phyloP scores from a whole-genome alignment of 2,113 vertebrate species.

The Athene cunicularia region DNA sequence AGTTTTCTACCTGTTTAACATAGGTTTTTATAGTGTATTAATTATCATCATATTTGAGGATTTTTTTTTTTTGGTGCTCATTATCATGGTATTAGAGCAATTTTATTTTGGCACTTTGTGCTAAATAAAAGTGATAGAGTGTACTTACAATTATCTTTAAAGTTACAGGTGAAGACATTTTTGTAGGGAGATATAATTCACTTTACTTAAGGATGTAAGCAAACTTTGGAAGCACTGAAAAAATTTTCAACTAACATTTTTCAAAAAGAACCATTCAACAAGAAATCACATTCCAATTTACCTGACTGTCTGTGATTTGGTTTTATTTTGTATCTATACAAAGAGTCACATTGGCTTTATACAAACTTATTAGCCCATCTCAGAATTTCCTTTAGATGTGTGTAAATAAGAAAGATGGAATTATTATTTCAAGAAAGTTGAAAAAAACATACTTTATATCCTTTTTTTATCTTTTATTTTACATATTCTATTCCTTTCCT shows the following conservation, averaged over 20 bases:
- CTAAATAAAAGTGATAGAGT: background rate
- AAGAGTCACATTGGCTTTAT: background rate
- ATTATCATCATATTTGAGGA: background rate
- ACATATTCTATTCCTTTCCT: background rate
- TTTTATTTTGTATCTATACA: background rate
- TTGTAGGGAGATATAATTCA: background rate
- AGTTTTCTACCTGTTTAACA: background rate
- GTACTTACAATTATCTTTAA: background rate
- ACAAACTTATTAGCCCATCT: background rate
- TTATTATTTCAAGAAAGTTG: background rate
- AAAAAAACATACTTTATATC: background rate
- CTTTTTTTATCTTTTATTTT: background rate
- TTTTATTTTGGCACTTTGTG: background rate
- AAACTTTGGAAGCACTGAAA: background rate
- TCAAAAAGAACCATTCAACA: background rate
- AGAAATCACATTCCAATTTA: background rate
- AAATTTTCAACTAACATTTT: accelerated
- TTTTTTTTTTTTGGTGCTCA: background rate
- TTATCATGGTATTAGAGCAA: background rate
- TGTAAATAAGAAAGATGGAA: background rate
- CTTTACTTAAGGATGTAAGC: background rate
- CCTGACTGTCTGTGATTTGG: background rate
- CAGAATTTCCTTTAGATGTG: background rate
- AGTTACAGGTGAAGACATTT: background rate
- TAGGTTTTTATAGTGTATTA: background rate